phyloP scores from a whole-genome alignment of 2,113 vertebrate species.

The Corydoras sp. region DNA sequence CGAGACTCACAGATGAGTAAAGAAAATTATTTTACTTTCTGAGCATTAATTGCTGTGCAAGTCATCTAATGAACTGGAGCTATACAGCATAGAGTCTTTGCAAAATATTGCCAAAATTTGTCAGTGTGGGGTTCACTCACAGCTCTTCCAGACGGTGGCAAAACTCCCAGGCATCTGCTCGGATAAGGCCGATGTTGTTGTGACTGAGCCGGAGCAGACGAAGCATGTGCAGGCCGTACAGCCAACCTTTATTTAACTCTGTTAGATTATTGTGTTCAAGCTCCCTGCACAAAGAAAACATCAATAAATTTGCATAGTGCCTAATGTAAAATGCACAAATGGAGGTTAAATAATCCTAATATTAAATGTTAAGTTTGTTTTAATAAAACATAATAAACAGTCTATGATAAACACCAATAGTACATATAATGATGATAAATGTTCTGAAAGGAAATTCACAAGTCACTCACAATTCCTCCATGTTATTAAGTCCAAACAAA shows the following conservation, averaged over 20 bases:
- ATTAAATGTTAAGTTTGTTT: too few species aligned
- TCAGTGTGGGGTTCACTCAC: slow-evolving; percentile 69
- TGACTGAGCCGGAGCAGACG: slow-evolving; percentile 84
- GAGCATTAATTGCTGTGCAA: too few species aligned
- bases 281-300: slow-evolving; percentile 67
- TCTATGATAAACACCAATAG: too few species aligned
- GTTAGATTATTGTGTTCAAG: slow-evolving; percentile 95
- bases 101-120: background rate
- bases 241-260: slow-evolving; percentile 94
- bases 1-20: too few species aligned
- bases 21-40: too few species aligned
- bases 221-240: slow-evolving; percentile 86
- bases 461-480: slow-evolving; percentile 74
- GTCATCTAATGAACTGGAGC: too few species aligned
- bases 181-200: slow-evolving; percentile 83
- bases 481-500: slow-evolving; percentile 91
- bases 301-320: background rate
- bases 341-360: too few species aligned
- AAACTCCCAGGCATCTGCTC: slow-evolving; percentile 95
- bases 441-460: background rate
- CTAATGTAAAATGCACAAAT: too few species aligned
- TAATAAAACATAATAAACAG: too few species aligned
- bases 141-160: slow-evolving; percentile 91
- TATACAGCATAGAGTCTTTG: too few species aligned
- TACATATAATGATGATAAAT: too few species aligned